A percentile compares a stretch with the other conserved stretches of the same genome.
These are phyloP conservation scores for mouse (Mus musculus) DNA, from an alignment of 2,113 vertebrate genomes.

Conservation along the genomic window GRCm39 chr10:102970001-102970500, in stretches of 20 bases:
- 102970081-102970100: neutral
- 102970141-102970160: slow-evolving; percentile 11
- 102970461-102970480: slow-evolving; percentile 50
- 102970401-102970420: neutral
- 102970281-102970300: neutral
- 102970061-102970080: neutral
- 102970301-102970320: neutral
- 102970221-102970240: slow-evolving; percentile 20
- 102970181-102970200: neutral
- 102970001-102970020: neutral
- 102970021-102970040: neutral
- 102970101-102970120: neutral
- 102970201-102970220: neutral
- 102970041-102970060: neutral
- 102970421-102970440: slow-evolving; percentile 19
- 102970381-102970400: neutral
- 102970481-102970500: neutral
- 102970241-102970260: neutral
- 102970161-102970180: neutral
- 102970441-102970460: slow-evolving; percentile 24
- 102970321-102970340: slow-evolving; percentile 31
- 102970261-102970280: neutral
- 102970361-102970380: slow-evolving; percentile 51
- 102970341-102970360: slow-evolving; percentile 43
- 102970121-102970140: slow-evolving; percentile 5